These are phyloP conservation scores for Acleris laterana DNA, from an alignment of 2,888 invertebrate species.

Conservation along the genomic window DNA sequence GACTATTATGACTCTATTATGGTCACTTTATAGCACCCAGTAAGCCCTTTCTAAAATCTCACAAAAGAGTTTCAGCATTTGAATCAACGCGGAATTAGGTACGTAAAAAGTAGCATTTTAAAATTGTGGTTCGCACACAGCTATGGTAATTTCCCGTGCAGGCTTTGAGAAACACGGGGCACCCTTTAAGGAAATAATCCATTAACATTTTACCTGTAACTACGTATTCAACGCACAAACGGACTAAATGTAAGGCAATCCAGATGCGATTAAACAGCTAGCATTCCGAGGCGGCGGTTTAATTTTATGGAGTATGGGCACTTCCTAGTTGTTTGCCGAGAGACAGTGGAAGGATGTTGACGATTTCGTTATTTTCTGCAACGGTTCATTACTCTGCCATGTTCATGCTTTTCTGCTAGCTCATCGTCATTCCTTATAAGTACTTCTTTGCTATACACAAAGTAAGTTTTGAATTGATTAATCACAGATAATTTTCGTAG, in stretches of 20 bases:
- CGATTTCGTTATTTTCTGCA: conserved; percentile 23
- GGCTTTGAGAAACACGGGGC: conserved; percentile 51
- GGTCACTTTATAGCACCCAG: neutral
- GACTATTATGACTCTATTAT: neutral
- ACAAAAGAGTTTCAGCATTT: conserved; percentile 39
- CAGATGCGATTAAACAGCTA: conserved; percentile 56
- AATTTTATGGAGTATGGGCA: conserved; percentile 43
- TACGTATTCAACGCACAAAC: conserved; percentile 59
- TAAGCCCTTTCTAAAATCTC: neutral
- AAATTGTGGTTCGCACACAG: conserved; percentile 55
- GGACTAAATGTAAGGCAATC: conserved; percentile 58
- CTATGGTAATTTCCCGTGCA: conserved; percentile 58
- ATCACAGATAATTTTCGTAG: too few species aligned
- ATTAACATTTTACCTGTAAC: conserved; percentile 70
- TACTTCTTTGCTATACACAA: too few species aligned
- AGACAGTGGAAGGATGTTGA: conserved; percentile 30
- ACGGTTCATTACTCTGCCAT: neutral
- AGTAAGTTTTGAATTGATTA: too few species aligned
- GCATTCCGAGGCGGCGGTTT: conserved; percentile 40
- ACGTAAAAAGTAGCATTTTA: conserved; percentile 50
- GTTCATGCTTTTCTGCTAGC: too few species aligned
- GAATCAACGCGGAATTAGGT: conserved; percentile 51
- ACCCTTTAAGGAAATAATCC: conserved; percentile 69
- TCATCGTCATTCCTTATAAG: too few species aligned
- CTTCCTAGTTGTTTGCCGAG: conserved; percentile 38